Conservation (phyloP, 2,797 vertebrate species). For the Vultur gryphus region DNA sequence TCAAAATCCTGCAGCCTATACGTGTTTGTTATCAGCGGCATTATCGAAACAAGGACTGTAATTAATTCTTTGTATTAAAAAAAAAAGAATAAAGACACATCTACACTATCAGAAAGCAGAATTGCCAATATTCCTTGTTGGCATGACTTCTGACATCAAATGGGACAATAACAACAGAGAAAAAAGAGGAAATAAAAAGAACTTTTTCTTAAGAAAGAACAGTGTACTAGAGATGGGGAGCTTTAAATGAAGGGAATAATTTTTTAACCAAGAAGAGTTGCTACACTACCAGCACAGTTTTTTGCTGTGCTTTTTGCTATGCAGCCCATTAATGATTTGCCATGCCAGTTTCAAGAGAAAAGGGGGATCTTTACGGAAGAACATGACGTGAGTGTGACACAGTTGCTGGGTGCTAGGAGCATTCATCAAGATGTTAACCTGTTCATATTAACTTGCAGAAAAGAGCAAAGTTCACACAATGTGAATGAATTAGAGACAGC, state of each 20-base stretch:
- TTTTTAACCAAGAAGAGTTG: neutral
- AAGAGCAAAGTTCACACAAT: neutral
- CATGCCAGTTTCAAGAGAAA: neutral
- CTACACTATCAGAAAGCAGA: neutral
- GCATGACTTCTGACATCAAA: neutral
- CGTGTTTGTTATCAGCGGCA: neutral
- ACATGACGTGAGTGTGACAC: accelerated
- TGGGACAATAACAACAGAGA: neutral
- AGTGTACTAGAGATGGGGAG: neutral
- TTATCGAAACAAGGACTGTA: neutral
- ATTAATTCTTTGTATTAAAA: neutral
- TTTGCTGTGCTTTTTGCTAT: neutral
- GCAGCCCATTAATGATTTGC: neutral
- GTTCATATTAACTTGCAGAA: neutral
- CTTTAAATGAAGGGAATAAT: neutral
- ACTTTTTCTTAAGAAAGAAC: neutral
- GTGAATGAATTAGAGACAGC: neutral
- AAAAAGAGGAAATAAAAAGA: neutral
- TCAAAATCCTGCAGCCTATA: neutral
- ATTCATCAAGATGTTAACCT: neutral
- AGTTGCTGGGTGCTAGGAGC: neutral
- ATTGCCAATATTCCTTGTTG: neutral
- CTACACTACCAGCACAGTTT: neutral
- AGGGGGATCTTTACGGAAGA: neutral
- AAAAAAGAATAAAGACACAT: neutral